Evolutionary conservation across 2,888 invertebrate genomes (phyloP).

Genomic region (Meloe dianella): DNA sequence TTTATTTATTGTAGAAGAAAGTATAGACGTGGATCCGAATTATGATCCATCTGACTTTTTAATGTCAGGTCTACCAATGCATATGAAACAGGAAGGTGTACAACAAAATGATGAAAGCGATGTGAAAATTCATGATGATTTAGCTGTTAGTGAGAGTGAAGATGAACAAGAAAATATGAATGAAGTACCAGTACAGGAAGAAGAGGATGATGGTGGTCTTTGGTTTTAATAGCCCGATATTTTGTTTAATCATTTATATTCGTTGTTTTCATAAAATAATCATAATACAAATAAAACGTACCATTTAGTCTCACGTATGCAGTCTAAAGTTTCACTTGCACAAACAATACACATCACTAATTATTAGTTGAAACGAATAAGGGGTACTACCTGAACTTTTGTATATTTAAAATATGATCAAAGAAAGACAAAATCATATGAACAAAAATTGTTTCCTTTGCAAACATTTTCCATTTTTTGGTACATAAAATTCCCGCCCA

Average conservation of each 20-base stretch:
- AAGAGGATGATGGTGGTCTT: constrained; percentile 63
- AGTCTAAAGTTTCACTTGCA: too few relatives aligned
- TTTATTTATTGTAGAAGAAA: constrained; percentile 71
- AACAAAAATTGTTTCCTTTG: too few relatives aligned
- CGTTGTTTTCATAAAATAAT: background rate
- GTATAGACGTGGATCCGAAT: constrained; percentile 78
- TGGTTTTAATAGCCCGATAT: constrained; percentile 62
- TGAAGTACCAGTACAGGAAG: constrained; percentile 42
- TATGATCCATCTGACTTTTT: constrained; percentile 89
- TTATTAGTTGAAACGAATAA: too few relatives aligned
- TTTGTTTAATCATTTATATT: background rate
- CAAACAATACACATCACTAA: too few relatives aligned
- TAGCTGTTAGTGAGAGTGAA: constrained; percentile 80
- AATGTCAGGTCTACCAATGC: constrained; percentile 61
- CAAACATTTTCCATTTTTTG: too few relatives aligned
- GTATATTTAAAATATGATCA: too few relatives aligned
- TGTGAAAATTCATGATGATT: constrained; percentile 73
- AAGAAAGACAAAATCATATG: too few relatives aligned
- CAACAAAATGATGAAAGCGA: constrained; percentile 54
- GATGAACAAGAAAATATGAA: constrained; percentile 61
- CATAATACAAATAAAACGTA: too few relatives aligned
- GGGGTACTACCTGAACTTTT: too few relatives aligned
- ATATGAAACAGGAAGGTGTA: constrained; percentile 42
- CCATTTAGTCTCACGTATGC: too few relatives aligned
- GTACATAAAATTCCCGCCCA: background rate